Base-by-base conservation (phyloP, 2,888 invertebrate genomes). In the Nineta flava region DNA sequence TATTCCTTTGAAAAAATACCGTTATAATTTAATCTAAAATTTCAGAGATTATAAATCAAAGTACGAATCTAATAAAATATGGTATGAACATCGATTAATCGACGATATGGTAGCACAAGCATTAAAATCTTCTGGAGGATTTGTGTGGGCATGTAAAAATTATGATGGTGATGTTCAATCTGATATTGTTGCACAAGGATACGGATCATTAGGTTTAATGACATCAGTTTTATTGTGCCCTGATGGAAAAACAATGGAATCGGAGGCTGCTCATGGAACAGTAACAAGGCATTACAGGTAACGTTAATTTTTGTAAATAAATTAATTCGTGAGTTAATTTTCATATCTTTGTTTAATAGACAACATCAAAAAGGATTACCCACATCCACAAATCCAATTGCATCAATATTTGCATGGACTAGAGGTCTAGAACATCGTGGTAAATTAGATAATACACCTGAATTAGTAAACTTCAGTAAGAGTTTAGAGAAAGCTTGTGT, bases 81-180 rank as follows among this genome's bases (percentile, higher is more conserved):
- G 88, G 87, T 92, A 92, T 63, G 91, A 92, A 66, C 92, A 92
- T 66, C 76, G 91, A 47, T 71, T 92, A 51, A 92, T 92, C 60
- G 92, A 92, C 64, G 91, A 92, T 65, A 90, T 90, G 88, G 91
- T 92, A 31, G 90, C 90, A 34, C 87, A 90, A 65, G 81, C 74
- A 2, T 68, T 90, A 46, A 90, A 92, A 69, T 83, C 88, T 26
- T 73, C 74, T 17, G 92, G 92, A 50, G 87, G 85, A 9, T 91
- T 91, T 64, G 83, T 92, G 46, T 92, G 92, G 92, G 83, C 88
- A 16, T 91, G 91, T 70, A 92, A 92, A 70, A 92, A 92, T 69
- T 92, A 92, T 63, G 88, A 90, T 61, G 92, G 92, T 32, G 92
- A 92, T 62, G 91, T 92, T 5, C 90, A 90, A 68, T 87, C 87